Percentiles rank a stretch among this genome's conserved stretches.
These are phyloP conservation scores for Trichomycterus rosablanca DNA, from an alignment of 2,113 vertebrate genomes.

Conservation along the genomic window DNA sequence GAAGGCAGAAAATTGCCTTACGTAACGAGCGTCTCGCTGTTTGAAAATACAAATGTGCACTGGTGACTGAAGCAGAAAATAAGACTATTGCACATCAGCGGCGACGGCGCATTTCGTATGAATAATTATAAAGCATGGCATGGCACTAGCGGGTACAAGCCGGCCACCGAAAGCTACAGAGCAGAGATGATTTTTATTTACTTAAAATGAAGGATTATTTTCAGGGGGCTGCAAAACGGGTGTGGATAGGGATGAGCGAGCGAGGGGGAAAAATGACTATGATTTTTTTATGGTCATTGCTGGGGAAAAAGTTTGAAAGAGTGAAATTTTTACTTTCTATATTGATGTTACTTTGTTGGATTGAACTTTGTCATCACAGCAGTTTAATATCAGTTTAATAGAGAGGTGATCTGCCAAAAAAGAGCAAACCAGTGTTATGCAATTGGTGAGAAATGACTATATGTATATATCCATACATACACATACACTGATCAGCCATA, in stretches of 20 bases:
- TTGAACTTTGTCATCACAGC: no score
- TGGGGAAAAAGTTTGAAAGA: neutral
- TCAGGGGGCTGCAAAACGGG: conserved; percentile 40
- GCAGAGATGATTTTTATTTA: conserved; percentile 73
- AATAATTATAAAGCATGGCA: conserved; percentile 74
- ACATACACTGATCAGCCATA: no score
- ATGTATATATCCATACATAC: no score
- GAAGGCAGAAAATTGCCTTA: conserved; percentile 81
- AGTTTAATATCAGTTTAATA: no score
- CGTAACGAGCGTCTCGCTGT: conserved; percentile 68
- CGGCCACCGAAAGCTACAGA: conserved; percentile 60
- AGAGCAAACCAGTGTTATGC: no score
- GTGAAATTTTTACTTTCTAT: conserved; percentile 10
- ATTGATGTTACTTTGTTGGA: neutral
- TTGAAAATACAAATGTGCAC: conserved; percentile 87
- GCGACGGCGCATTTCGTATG: conserved; percentile 78
- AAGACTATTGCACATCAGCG: conserved; percentile 96
- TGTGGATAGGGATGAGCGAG: conserved; percentile 15
- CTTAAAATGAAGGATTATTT: conserved; percentile 70
- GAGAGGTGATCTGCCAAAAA: no score
- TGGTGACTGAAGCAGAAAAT: conserved; percentile 99
- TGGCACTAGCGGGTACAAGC: conserved; percentile 63
- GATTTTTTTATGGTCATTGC: neutral
- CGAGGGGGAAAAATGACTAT: conserved; percentile 9
- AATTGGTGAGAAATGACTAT: no score